Conservation (phyloP, 2,113 vertebrate genomes). For the Prionailurus viverrinus region DNA sequence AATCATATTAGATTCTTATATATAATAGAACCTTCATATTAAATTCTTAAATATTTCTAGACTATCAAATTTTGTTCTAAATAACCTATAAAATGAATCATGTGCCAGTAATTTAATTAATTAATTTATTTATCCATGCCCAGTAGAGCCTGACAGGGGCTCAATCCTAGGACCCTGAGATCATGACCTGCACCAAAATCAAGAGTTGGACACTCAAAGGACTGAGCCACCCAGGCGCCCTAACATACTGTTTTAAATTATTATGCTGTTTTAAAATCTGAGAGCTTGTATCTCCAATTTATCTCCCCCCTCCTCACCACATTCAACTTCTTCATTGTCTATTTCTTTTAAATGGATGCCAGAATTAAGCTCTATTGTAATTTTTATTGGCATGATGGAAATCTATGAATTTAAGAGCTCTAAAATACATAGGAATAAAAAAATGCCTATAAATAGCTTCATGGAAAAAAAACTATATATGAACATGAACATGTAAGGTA, state of each 20-base stretch:
- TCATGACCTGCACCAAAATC: no score
- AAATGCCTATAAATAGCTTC: conserved; percentile 15
- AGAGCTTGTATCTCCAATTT: not conserved
- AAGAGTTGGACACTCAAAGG: no score
- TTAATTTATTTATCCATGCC: no score
- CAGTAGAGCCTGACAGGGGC: no score
- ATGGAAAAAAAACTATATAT: conserved; percentile 30
- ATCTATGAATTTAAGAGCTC: not conserved
- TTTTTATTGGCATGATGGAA: not conserved
- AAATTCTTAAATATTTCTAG: conserved; percentile 51
- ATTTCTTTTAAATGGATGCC: not conserved
- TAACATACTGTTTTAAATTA: conserved; percentile 31
- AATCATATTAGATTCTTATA: conserved; percentile 46
- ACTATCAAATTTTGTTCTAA: not conserved
- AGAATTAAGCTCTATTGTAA: conserved; percentile 37
- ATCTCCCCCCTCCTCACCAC: not conserved
- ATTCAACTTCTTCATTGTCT: conserved; percentile 35
- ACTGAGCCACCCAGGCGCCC: no score
- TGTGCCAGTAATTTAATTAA: conserved; percentile 25
- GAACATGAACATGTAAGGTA: not conserved
- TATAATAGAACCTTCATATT: conserved; percentile 36
- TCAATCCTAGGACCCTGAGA: no score
- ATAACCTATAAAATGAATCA: conserved; percentile 42
- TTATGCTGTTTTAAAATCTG: conserved; percentile 1
- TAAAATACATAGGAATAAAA: not conserved